A percentile compares a stretch with the other conserved stretches of the same genome.
These are phyloP conservation scores for Nemotelus nigrinus DNA, from an alignment of 2,888 invertebrate species.

Conservation along the genomic window DNA sequence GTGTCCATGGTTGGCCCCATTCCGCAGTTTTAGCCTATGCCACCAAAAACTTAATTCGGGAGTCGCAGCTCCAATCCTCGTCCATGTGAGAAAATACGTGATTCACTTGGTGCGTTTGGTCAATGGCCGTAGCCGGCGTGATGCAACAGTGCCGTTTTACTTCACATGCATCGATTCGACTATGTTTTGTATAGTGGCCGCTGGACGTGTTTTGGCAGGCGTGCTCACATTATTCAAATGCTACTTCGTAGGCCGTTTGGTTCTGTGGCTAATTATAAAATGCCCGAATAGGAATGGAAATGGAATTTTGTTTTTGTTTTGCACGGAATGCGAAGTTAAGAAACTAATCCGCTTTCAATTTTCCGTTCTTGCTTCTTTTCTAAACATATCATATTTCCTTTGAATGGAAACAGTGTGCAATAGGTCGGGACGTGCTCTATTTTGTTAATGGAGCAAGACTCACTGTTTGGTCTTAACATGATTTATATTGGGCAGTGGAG, in stretches of 20 bases:
- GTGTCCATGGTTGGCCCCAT: slow-evolving; percentile 2
- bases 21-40: slow-evolving; percentile 1
- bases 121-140: slow-evolving; percentile 17
- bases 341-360: slow-evolving; percentile 26
- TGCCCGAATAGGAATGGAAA: not conserved
- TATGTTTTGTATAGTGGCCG: too few species aligned
- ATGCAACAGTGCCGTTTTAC: slow-evolving; percentile 21
- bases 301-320: not conserved
- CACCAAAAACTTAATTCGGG: slow-evolving; percentile 33
- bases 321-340: not conserved
- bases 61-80: not conserved
- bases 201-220: too few species aligned
- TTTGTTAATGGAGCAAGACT: slow-evolving; percentile 1
- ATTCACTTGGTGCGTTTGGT: slow-evolving; percentile 3
- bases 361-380: slow-evolving; percentile 8
- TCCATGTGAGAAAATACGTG: not conserved
- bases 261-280: slow-evolving; percentile 19
- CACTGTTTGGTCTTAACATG: not conserved
- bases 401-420: not conserved
- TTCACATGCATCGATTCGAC: not conserved
- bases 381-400: slow-evolving; percentile 40
- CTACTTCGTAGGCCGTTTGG: not conserved
- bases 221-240: too few species aligned
- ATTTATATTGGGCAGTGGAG: slow-evolving; percentile 19
- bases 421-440: slow-evolving; percentile 21